Evolutionary conservation across 2,797 vertebrate species (phyloP).

Genomic region (Semaprochilodus insignis): DNA sequence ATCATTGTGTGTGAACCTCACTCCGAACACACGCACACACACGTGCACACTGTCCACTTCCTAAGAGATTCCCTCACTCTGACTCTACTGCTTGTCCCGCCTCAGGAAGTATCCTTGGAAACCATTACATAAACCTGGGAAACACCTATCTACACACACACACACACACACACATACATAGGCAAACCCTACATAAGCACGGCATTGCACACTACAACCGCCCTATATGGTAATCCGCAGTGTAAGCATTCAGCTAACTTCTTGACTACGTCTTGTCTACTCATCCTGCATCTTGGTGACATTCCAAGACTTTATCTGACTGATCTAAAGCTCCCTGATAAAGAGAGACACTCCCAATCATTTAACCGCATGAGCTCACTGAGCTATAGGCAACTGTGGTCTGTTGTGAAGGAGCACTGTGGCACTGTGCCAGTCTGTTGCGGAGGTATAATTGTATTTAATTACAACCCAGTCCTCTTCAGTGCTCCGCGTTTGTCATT

Average conservation of each 20-base stretch:
- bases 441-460: conserved; percentile 31
- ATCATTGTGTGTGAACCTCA: conserved; percentile 54
- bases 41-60: conserved; percentile 26
- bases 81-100: conserved; percentile 32
- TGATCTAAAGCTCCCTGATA: not conserved
- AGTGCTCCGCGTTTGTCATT: conserved; percentile 34
- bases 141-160: conserved; percentile 34
- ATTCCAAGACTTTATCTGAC: not conserved
- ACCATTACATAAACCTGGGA: conserved; percentile 48
- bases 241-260: too few species aligned
- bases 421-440: not conserved
- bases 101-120: conserved; percentile 48
- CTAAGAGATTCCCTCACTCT: conserved; percentile 36
- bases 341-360: not conserved
- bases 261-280: not conserved
- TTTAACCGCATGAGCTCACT: conserved; percentile 3
- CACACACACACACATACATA: conserved; percentile 31
- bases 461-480: conserved; percentile 36
- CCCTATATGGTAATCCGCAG: not conserved
- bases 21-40: conserved; percentile 18
- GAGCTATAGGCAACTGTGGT: not conserved
- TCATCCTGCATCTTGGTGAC: not conserved
- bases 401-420: not conserved
- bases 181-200: not conserved
- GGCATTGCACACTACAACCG: not conserved